Evolutionary conservation across 1,140 invertebrate species (phyloP).

Genomic region (Drosophila parabipectinata): DNA sequence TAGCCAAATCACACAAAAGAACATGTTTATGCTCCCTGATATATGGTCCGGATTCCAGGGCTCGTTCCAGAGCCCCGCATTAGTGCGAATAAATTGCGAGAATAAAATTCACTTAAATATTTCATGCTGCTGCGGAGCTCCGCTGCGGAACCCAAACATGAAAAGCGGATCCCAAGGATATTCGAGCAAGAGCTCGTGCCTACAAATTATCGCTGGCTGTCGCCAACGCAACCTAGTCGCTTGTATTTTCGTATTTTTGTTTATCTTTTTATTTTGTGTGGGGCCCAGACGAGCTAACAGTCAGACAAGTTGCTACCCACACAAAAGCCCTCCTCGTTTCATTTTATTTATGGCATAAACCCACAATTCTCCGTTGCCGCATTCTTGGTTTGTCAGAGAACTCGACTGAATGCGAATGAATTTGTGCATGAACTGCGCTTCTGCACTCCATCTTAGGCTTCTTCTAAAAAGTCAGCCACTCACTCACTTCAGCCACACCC

Average conservation of each 20-base stretch:
- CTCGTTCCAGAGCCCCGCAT: constrained; percentile 43
- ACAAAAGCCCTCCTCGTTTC: constrained; percentile 20
- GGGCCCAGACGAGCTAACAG: constrained; percentile 60
- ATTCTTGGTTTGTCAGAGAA: constrained; percentile 28
- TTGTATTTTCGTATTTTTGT: constrained; percentile 11
- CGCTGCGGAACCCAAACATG: constrained; percentile 39
- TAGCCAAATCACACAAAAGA: constrained; percentile 64
- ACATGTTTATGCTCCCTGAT: constrained; percentile 60
- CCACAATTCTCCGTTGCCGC: constrained; percentile 47
- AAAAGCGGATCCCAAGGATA: constrained; percentile 51
- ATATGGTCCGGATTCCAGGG: constrained; percentile 34
- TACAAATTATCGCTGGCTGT: constrained; percentile 68
- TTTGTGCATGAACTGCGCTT: constrained; percentile 76
- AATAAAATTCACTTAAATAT: constrained; percentile 77
- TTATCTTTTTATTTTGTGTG: constrained; percentile 9
- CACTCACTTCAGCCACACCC: constrained; percentile 42
- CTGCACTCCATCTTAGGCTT: constrained; percentile 48
- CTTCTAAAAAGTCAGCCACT: constrained; percentile 36
- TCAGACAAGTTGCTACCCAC: constrained; percentile 37
- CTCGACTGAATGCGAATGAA: constrained; percentile 56
- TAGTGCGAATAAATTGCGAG: constrained; percentile 70
- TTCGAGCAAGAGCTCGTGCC: constrained; percentile 43
- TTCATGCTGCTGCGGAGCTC: constrained; percentile 43
- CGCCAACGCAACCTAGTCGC: constrained; percentile 44
- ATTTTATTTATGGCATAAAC: constrained; percentile 19